phyloP scores from a whole-genome alignment of 2,888 invertebrate species.

The Ommatoiulus sabulosus region DNA sequence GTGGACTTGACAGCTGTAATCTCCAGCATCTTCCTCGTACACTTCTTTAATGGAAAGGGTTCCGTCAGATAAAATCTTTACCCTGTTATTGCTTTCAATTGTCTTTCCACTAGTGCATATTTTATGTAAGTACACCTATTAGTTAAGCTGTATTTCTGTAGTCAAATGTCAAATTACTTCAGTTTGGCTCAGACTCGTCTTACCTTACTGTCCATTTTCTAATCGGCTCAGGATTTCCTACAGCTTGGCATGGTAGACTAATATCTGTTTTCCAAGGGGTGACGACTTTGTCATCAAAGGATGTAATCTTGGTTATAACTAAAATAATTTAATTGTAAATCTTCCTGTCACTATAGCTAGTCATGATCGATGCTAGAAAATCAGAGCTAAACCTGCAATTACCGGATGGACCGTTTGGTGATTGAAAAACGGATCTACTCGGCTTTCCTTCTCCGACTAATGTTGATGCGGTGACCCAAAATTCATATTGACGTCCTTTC shows the following conservation, averaged over 20 bases:
- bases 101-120: not conserved
- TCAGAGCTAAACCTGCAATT: not conserved
- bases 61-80: conserved; percentile 74
- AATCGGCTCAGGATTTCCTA: conserved; percentile 58
- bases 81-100: not conserved
- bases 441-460: conserved; percentile 67
- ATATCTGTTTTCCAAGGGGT: conserved; percentile 59
- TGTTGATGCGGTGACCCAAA: conserved; percentile 67
- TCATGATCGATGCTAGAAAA: not conserved
- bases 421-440: conserved; percentile 65
- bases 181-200: not conserved
- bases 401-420: conserved; percentile 61
- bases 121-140: too few relatives aligned
- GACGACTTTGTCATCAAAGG: conserved; percentile 58
- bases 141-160: too few relatives aligned
- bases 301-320: conserved; percentile 58
- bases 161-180: not conserved
- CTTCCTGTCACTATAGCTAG: not conserved
- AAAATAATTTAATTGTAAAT: not conserved
- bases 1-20: conserved; percentile 93
- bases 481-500: conserved; percentile 65
- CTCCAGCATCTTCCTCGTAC: conserved; percentile 89
- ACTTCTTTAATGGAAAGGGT: conserved; percentile 90
- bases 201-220: conserved; percentile 59
- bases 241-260: conserved; percentile 57